These are phyloP conservation scores for Lithodes maja DNA, from an alignment of 2,888 invertebrate species.

Conservation along the genomic window DNA sequence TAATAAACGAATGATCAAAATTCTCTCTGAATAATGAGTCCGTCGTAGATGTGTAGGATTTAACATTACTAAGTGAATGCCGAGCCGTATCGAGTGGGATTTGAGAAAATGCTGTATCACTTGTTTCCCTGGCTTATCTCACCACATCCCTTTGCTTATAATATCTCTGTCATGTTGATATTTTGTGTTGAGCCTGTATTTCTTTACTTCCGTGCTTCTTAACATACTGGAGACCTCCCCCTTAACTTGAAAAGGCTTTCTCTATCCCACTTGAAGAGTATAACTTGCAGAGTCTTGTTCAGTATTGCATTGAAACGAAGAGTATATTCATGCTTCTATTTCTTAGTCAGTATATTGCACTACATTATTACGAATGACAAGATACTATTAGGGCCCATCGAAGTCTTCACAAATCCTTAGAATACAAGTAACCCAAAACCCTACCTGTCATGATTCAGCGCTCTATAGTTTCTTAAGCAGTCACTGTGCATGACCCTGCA, in stretches of 20 bases:
- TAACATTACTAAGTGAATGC: neutral
- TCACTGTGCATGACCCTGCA: neutral
- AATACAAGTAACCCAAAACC: no score
- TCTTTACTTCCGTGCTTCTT: neutral
- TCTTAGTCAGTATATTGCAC: neutral
- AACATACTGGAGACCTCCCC: neutral
- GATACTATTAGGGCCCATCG: no score
- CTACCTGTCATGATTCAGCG: no score
- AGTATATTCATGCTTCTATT: neutral
- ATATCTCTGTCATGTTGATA: neutral
- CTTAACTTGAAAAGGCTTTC: neutral
- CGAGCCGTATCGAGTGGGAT: neutral
- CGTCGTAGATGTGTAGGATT: neutral
- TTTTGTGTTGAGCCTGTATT: neutral
- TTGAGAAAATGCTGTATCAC: conserved; percentile 13
- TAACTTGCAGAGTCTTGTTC: conserved; percentile 16
- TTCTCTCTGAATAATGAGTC: no score
- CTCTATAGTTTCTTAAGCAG: neutral
- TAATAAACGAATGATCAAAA: no score
- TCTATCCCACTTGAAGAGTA: conserved; percentile 8
- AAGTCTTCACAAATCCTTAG: no score
- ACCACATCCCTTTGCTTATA: neutral
- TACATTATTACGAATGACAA: no score
- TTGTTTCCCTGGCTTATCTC: neutral
- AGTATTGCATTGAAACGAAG: neutral